Conservation (phyloP, 2,888 invertebrate genomes). For the Diplolepis rosae region DNA sequence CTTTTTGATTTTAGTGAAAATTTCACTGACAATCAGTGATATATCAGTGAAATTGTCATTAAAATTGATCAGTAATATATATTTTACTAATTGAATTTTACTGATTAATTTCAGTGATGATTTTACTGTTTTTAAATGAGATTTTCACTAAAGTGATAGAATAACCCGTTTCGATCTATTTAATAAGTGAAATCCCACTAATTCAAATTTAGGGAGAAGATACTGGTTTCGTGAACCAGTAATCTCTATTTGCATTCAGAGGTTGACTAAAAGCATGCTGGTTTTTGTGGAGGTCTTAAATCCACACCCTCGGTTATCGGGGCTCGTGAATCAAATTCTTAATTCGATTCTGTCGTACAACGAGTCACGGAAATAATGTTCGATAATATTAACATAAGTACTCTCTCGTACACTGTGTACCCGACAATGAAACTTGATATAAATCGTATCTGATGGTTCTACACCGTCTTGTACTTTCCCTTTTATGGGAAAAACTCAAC, state of each 20-base stretch:
- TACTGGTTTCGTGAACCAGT: background rate
- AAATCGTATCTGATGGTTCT: constrained; percentile 3
- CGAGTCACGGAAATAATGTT: constrained; percentile 46
- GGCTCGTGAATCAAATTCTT: constrained; percentile 52
- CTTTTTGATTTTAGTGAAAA: no score
- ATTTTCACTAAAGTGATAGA: no score
- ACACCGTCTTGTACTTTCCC: constrained; percentile 9
- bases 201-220: background rate
- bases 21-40: no score
- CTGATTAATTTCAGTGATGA: no score
- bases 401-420: background rate
- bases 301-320: constrained; percentile 41
- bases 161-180: no score
- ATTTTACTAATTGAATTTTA: no score
- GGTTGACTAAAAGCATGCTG: background rate
- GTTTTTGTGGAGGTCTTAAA: background rate
- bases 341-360: constrained; percentile 45
- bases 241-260: background rate
- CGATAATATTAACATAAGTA: constrained; percentile 47
- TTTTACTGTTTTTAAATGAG: no score
- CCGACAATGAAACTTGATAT: constrained; percentile 22
- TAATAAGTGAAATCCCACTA: no score
- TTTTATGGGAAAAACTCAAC: background rate
- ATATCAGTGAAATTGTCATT: no score
- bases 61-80: no score